Evolutionary conservation across 2,888 invertebrate species (phyloP), one percentile per base, ranked within the genome.

Genomic region (Onchidella celtica): DNA sequence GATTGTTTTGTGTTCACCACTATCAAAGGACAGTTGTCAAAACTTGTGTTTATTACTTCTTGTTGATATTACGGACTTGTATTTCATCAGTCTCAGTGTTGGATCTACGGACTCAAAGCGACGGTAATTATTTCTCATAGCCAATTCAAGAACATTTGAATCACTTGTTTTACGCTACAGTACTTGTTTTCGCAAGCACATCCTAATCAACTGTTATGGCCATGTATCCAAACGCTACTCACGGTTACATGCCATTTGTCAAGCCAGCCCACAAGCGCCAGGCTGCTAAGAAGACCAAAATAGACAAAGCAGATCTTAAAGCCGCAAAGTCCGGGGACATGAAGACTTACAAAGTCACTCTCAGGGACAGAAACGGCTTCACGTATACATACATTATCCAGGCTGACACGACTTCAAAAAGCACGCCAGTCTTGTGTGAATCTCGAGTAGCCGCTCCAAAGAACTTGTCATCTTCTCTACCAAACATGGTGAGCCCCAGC

Each of bases 241-340:
- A 84, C 75, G 91, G 91, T 81, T 90, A 89, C 85, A 91, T 91
- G 91, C 91, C 91, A 29, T 91, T 90, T 84, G 89, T 90, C 21
- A 85, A 83, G n/a, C 86, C 88, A n/a, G 87, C 87, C 4, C 87
- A 88, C 82, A 89, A 86, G 70, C 80, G 85, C 36, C 83, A 79
- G 63, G 85, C 85, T 1, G 81, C 87, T 55, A 89, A 89, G 80
- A 86, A 86, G 66, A 85, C 84, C 59, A 88, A 89, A 87, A 80
- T 85, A 34, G 87, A 87, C 47, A 88, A 88, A 80, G 82, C 69
- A 11, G 85, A 85, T 59, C 24, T 73, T 32, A 27, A 69, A 34
- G 74, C 70, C 57, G 40, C 69, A 68, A 83, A 79, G 38, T 34
- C 79, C 14, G 77, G 76, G 14, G 85, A 87, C 3, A 86, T 86